A percentile compares a stretch with the other conserved stretches of the same genome.
Conservation (phyloP, 2,113 vertebrate species). For the Nibea coibor region DNA sequence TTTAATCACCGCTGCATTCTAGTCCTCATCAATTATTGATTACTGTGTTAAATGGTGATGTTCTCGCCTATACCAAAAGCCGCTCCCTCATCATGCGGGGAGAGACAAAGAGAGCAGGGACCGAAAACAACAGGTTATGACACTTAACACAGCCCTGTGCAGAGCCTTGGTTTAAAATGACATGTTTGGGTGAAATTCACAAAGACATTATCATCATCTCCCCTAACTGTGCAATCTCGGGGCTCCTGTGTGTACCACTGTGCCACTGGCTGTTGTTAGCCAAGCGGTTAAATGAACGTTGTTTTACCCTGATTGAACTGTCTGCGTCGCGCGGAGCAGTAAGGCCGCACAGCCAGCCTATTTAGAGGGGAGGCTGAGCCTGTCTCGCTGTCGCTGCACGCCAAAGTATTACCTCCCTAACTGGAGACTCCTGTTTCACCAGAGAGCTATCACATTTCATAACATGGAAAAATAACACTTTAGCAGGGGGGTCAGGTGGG, state of each 20-base stretch:
- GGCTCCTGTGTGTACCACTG: slow-evolving; percentile 59
- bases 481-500: slow-evolving; percentile 86
- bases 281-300: slow-evolving; percentile 78
- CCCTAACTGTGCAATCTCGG: slow-evolving; percentile 79
- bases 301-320: slow-evolving; percentile 84
- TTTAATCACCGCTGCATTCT: slow-evolving; percentile 61
- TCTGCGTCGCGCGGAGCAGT: slow-evolving; percentile 62
- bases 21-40: slow-evolving; percentile 62
- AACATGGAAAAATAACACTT: slow-evolving; percentile 87
- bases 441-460: slow-evolving; percentile 86
- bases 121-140: slow-evolving; percentile 73
- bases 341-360: slow-evolving; percentile 72
- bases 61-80: slow-evolving; percentile 29
- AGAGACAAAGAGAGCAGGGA: slow-evolving; percentile 36
- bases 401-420: slow-evolving; percentile 83
- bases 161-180: slow-evolving; percentile 76
- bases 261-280: slow-evolving; percentile 69
- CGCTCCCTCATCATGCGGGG: slow-evolving; percentile 20
- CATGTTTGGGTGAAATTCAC: slow-evolving; percentile 84
- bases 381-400: slow-evolving; percentile 72
- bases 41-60: slow-evolving; percentile 39
- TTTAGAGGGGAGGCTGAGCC: slow-evolving; percentile 73
- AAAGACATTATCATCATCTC: slow-evolving; percentile 82
- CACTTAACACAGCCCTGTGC: slow-evolving; percentile 70
- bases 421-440: slow-evolving; percentile 81